Conservation (phyloP, 2,113 vertebrate genomes). For the Lonchura striata region DNA sequence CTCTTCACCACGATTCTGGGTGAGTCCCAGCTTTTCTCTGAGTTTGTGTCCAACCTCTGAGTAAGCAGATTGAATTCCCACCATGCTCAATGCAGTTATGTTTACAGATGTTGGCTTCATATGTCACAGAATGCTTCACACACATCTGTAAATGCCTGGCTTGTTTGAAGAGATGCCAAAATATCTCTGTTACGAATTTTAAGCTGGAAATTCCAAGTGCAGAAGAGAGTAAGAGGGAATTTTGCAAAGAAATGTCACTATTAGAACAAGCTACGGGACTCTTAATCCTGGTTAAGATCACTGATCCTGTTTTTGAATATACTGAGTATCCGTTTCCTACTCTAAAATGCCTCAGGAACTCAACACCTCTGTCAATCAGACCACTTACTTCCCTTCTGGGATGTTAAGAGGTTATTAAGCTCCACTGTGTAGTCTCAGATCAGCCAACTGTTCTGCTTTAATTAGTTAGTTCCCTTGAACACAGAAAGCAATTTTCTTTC, state of each 20-base stretch:
- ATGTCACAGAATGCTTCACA: background rate
- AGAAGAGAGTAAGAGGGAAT: background rate
- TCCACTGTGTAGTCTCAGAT: background rate
- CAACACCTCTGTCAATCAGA: background rate
- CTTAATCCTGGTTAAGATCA: background rate
- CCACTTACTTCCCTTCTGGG: accelerated
- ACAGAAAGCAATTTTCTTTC: background rate
- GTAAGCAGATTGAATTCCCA: slow-evolving; percentile 9
- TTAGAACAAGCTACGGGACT: background rate
- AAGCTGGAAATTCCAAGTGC: background rate
- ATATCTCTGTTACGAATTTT: background rate
- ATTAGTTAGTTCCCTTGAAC: background rate
- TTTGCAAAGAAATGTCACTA: background rate
- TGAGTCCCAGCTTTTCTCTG: slow-evolving; percentile 9
- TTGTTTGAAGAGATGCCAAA: background rate
- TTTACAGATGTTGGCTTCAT: background rate
- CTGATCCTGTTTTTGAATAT: background rate
- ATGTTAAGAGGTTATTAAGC: background rate
- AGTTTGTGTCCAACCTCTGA: background rate
- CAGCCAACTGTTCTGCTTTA: background rate
- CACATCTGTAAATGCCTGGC: background rate
- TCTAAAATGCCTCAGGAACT: background rate
- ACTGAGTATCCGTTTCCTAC: background rate
- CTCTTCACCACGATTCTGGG: background rate
- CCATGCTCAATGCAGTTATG: background rate